These are phyloP conservation scores for Daboia siamensis DNA, from an alignment of 2,113 vertebrate genomes.

Conservation along the genomic window DNA sequence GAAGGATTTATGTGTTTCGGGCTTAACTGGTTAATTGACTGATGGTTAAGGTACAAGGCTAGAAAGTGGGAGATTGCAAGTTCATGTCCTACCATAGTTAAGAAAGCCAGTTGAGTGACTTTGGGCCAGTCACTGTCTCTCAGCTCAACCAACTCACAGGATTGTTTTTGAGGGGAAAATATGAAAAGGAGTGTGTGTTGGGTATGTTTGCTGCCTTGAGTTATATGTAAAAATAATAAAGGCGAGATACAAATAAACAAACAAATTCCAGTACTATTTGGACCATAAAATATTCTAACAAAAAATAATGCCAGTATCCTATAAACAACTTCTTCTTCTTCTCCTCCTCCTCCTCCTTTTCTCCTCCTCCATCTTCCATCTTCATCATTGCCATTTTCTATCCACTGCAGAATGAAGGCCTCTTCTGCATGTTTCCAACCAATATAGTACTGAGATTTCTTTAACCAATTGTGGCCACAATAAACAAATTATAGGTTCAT, in stretches of 20 bases:
- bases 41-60: no score
- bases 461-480: not conserved
- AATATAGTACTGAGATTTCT: not conserved
- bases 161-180: not conserved
- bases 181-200: not conserved
- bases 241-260: not conserved
- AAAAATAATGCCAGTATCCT: not conserved
- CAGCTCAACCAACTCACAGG: not conserved
- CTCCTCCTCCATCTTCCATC: no score
- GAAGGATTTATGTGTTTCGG: not conserved
- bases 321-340: no score
- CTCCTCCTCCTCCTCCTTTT: no score
- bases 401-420: not conserved
- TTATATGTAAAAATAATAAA: not conserved
- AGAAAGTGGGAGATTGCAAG: no score
- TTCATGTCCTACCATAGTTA: no score
- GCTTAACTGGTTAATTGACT: not conserved
- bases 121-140: not conserved
- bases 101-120: no score
- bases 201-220: not conserved
- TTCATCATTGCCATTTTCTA: not conserved
- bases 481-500: not conserved
- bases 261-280: not conserved
- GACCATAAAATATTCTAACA: not conserved
- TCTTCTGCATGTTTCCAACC: not conserved